Conservation (phyloP, 1,140 invertebrate species). For the Pachyrhynchus sulphureomaculatus region DNA sequence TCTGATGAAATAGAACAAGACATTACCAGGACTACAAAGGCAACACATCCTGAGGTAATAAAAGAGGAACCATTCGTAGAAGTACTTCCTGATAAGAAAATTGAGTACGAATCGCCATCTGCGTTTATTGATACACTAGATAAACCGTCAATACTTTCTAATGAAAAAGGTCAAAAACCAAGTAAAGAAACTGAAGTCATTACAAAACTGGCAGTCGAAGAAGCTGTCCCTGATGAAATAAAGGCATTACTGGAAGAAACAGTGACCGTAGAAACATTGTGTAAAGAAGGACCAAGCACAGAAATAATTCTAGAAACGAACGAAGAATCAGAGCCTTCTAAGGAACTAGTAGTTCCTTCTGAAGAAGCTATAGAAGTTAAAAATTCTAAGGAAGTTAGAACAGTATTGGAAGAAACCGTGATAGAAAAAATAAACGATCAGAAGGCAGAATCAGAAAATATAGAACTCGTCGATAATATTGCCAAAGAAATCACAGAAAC, state of each 20-base stretch:
- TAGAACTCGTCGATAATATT: neutral
- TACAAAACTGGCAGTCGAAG: neutral
- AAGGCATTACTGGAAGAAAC: too few species aligned
- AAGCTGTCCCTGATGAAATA: neutral
- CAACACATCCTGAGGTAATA: too few species aligned
- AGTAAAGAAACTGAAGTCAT: neutral
- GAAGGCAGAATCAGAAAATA: neutral
- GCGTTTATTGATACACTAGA: conserved; percentile 53
- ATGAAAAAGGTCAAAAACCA: neutral
- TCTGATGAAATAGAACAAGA: too few species aligned
- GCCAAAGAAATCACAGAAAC: neutral
- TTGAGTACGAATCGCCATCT: conserved; percentile 54
- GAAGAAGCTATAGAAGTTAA: too few species aligned
- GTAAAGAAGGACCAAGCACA: too few species aligned
- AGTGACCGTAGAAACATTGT: too few species aligned
- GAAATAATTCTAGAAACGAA: too few species aligned
- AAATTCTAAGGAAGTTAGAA: too few species aligned
- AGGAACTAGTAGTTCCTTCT: too few species aligned
- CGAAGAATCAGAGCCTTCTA: too few species aligned
- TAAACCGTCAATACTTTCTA: conserved; percentile 1
- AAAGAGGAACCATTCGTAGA: too few species aligned
- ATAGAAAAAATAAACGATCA: neutral
- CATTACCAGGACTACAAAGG: too few species aligned
- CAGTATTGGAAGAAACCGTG: neutral
- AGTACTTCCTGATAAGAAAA: neutral